Percentiles rank a stretch among this genome's conserved stretches.
These are phyloP conservation scores for Podilymbus podiceps DNA, from an alignment of 2,113 vertebrate genomes.

Conservation along the genomic window DNA sequence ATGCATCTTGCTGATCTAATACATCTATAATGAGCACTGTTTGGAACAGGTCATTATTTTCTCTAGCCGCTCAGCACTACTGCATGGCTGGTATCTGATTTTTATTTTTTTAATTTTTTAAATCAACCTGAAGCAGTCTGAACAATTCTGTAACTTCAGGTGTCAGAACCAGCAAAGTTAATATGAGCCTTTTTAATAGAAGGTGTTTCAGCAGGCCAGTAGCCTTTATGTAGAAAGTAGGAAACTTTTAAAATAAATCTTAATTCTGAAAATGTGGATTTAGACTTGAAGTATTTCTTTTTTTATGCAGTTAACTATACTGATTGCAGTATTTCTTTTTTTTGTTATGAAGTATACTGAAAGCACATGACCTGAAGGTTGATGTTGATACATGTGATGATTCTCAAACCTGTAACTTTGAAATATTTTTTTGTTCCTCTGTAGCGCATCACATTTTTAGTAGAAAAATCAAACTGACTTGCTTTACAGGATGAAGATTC, in stretches of 20 bases:
- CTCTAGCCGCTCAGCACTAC: not conserved
- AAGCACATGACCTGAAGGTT: not conserved
- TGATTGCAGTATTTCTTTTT: not conserved
- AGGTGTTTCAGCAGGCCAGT: not conserved
- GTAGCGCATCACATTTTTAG: not conserved
- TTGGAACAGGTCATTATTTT: not conserved
- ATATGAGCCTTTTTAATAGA: not conserved
- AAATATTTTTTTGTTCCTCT: not conserved
- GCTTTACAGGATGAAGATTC: constrained; percentile 90
- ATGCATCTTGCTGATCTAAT: accelerated
- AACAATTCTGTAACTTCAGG: not conserved
- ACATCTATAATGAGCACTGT: not conserved
- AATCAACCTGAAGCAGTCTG: not conserved
- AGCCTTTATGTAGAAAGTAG: not conserved
- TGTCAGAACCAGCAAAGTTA: not conserved
- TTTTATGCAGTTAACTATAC: too few relatives aligned
- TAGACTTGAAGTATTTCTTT: not conserved
- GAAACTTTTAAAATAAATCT: not conserved
- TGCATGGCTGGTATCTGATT: not conserved
- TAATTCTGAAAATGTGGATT: not conserved
- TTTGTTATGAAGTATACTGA: not conserved
- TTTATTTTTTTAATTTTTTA: not conserved
- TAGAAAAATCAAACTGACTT: not conserved
- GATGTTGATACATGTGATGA: not conserved
- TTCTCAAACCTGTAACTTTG: not conserved